These are phyloP conservation scores for Eospalax fontanierii DNA, from an alignment of 2,797 vertebrate genomes.

Conservation along the genomic window DNA sequence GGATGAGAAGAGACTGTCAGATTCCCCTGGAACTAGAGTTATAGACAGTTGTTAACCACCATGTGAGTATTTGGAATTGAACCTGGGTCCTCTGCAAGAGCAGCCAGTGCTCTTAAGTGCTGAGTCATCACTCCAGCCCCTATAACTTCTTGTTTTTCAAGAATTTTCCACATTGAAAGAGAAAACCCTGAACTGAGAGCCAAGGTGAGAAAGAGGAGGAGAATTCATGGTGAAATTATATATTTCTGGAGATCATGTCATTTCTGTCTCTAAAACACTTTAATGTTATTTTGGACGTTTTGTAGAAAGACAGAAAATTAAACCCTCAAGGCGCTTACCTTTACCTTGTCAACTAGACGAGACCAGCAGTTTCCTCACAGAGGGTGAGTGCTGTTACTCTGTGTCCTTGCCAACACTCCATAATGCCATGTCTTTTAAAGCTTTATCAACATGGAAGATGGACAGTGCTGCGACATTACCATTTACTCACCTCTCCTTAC, in stretches of 20 bases:
- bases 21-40: too few species aligned
- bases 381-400: not conserved
- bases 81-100: too few species aligned
- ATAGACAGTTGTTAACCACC: too few species aligned
- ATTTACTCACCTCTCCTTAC: not conserved
- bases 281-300: not conserved
- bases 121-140: too few species aligned
- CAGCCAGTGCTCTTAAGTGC: too few species aligned
- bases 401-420: not conserved
- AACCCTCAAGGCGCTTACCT: not conserved
- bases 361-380: not conserved
- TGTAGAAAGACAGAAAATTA: not conserved
- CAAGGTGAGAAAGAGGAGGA: not conserved
- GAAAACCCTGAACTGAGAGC: not conserved
- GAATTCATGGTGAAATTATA: not conserved
- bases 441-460: not conserved
- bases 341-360: not conserved
- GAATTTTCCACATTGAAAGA: too few species aligned
- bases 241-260: not conserved
- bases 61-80: too few species aligned
- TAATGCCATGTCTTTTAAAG: not conserved
- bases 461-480: not conserved
- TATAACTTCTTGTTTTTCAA: too few species aligned
- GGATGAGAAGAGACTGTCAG: too few species aligned
- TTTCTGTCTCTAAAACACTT: not conserved